These are phyloP conservation scores for Hyperoplus lanceolatus DNA, from an alignment of 2,797 vertebrate genomes.

Conservation along the genomic window DNA sequence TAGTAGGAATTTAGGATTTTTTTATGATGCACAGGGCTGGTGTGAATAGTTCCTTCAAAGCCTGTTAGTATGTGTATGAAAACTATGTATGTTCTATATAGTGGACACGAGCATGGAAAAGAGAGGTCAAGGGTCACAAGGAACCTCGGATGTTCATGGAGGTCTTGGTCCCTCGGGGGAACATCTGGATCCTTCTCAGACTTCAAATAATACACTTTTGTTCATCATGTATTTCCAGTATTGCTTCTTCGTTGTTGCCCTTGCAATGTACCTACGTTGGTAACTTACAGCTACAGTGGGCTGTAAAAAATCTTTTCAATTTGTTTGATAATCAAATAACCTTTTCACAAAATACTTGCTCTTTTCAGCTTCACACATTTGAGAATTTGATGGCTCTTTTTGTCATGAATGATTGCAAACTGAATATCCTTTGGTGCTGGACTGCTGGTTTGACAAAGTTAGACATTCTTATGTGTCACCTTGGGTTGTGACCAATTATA, in stretches of 20 bases:
- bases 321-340: background rate
- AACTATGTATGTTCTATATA: background rate
- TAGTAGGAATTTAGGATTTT: too few species aligned
- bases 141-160: slow-evolving; percentile 15
- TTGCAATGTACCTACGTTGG: background rate
- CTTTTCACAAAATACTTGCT: background rate
- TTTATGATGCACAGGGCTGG: slow-evolving; percentile 4
- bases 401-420: background rate
- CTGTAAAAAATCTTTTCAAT: background rate
- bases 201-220: slow-evolving; percentile 13
- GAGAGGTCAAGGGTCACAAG: slow-evolving; percentile 37
- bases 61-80: background rate
- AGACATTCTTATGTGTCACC: background rate
- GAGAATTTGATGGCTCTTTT: background rate
- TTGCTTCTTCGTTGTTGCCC: background rate
- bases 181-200: slow-evolving; percentile 52
- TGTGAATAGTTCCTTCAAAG: background rate
- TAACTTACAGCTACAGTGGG: background rate
- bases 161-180: slow-evolving; percentile 12
- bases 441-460: background rate
- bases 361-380: background rate
- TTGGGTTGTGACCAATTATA: background rate
- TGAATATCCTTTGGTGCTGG: background rate
- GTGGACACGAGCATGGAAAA: slow-evolving; percentile 12
- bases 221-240: slow-evolving; percentile 43